Percentiles rank a stretch among this genome's conserved stretches.
Evolutionary conservation across 2,888 invertebrate genomes (phyloP).

Genomic region (Alviniconcha strummeri): DNA sequence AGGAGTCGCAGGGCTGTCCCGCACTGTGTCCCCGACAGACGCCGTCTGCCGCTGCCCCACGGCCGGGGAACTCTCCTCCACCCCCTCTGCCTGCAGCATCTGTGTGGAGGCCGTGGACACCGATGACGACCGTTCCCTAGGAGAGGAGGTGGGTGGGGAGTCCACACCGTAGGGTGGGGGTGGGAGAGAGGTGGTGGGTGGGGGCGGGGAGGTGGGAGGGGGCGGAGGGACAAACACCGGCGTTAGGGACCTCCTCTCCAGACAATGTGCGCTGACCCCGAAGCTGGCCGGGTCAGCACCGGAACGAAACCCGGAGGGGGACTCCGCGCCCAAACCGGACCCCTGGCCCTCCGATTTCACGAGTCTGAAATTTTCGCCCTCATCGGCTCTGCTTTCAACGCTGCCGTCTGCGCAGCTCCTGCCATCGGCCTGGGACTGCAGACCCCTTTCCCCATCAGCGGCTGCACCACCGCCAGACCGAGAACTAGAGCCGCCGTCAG

Average conservation of each 20-base stretch:
- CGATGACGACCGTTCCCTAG: not conserved
- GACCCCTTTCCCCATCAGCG: too few relatives aligned
- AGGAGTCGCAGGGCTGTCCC: too few relatives aligned
- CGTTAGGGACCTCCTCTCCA: not conserved
- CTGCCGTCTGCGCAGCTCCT: too few relatives aligned
- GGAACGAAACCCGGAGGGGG: too few relatives aligned
- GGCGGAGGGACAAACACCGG: constrained; percentile 21
- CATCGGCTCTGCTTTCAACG: not conserved
- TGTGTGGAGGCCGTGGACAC: not conserved
- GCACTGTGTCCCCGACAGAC: too few relatives aligned
- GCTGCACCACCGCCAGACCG: too few relatives aligned
- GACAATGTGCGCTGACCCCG: too few relatives aligned
- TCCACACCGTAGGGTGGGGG: not conserved
- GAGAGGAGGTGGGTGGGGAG: not conserved
- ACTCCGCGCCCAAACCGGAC: not conserved
- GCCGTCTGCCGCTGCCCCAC: too few relatives aligned
- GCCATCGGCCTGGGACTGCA: too few relatives aligned
- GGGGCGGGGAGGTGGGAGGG: constrained; percentile 11
- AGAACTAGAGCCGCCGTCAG: too few relatives aligned
- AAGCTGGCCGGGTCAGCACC: too few relatives aligned
- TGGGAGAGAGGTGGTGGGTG: not conserved
- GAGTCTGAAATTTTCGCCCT: not conserved
- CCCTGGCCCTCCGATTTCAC: not conserved
- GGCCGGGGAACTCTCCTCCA: too few relatives aligned
- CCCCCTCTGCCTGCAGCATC: not conserved